Conservation (phyloP, 2,888 invertebrate species). For the Hybos culiciformis region DNA sequence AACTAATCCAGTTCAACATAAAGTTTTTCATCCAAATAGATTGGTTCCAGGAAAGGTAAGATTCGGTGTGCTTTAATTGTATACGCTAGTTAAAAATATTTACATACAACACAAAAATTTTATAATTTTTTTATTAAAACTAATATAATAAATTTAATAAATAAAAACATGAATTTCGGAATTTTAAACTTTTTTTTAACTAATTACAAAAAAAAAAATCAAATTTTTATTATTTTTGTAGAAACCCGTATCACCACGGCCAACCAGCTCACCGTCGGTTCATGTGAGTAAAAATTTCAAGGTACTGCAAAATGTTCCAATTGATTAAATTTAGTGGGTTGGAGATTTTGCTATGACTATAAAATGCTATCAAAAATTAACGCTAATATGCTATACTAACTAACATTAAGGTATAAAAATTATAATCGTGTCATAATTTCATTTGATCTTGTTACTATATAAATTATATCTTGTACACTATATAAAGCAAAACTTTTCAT, state of each 20-base stretch:
- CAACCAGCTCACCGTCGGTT: conserved; percentile 35
- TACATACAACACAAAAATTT: too few relatives aligned
- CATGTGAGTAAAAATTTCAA: conserved; percentile 25
- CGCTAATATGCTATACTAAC: too few relatives aligned
- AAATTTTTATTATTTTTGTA: conserved; percentile 17
- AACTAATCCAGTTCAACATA: conserved; percentile 55
- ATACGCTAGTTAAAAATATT: too few relatives aligned
- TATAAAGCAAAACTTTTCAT: too few relatives aligned
- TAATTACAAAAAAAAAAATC: conserved; percentile 2
- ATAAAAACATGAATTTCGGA: not conserved
- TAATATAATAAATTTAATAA: not conserved
- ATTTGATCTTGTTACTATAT: too few relatives aligned
- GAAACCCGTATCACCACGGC: conserved; percentile 30
- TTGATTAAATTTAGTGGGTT: too few relatives aligned
- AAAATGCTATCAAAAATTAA: too few relatives aligned
- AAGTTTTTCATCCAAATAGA: conserved; percentile 52
- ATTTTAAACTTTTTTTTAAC: not conserved
- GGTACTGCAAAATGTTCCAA: not conserved
- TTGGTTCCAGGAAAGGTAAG: conserved; percentile 43
- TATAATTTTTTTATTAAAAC: too few relatives aligned
- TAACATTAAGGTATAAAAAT: too few relatives aligned
- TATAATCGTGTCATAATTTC: too few relatives aligned
- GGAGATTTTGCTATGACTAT: too few relatives aligned
- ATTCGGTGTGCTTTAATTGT: conserved; percentile 19
- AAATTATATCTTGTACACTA: too few relatives aligned